Base-by-base conservation (phyloP, 1,140 invertebrate species). In the Globodera ellingtonae region DNA sequence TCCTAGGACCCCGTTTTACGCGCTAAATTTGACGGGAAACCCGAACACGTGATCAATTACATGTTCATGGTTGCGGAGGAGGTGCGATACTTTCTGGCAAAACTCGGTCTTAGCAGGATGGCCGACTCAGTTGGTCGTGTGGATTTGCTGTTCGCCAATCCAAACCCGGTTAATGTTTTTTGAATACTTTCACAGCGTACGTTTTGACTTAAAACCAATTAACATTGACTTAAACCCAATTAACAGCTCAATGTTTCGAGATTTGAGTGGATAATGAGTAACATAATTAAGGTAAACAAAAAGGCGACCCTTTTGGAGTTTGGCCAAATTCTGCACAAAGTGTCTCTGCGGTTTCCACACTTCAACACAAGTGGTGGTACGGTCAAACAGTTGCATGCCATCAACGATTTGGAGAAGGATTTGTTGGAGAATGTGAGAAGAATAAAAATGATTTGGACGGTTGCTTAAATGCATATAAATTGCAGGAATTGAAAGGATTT, bases 1-100 rank as follows among this genome's bases (percentile, higher is more conserved):
- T 80, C 78, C 44, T 79, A 97, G 91, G 97, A 99, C 92, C 97
- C 97, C 0, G 92, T 93, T 18, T 90, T 99, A 24, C 91, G 97
- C 44, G 95, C 95, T 88, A 98, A 98, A 90, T 99, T 99, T 91
- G 94, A 93, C 44, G 97, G 97, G 48, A 95, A 97, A 89, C 96
- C 97, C 0, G 97, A 99, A 50, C 94, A 98, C 90, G 95, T 99
- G 6, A 92, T 99, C 82, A 99, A 99, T 90, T 99, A 95, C 89
- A 92, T 98, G 85, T 98, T 99, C 89, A 94, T 98, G 92, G 89
- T 99, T 65, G 97, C 97, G 66, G 81, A 82, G 82, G 81, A 82
- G 92, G 95, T 95, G 89, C 89, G 90, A 79, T 82, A 75, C 74
- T 88, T 86, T 79, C 96, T 99, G 94, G 94, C 96, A 2, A 93